Base-by-base conservation (phyloP, 1,140 invertebrate species). In the Rhopalosiphum maidis region DNA sequence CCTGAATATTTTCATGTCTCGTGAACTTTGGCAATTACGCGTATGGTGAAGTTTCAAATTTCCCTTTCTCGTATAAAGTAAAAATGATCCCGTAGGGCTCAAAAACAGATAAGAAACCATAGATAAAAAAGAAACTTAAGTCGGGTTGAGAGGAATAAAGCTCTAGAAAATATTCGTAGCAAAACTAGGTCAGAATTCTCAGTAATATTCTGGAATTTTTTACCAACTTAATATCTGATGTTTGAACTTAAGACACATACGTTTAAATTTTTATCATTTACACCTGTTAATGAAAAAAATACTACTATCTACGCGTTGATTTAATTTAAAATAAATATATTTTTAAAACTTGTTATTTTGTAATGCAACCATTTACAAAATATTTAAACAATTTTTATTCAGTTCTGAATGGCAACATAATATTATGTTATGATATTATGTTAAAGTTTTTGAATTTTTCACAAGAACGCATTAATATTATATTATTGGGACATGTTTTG, bases 91-190 rank as follows among this genome's bases (percentile, higher is more conserved):
- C 85, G 43, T 48, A 43, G 43, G 43, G 85, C 25, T 87, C 85
- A 87, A 87, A 87, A 87, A 86, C 43, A 87, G 43, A 87, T 87
- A 87, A 87, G 43, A 87, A 87, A 30, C 11, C 43, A 87, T 87
- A 48, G 43, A 87, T 87, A 87, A 87, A 87, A 46, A 30, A 87
- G 30, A 87, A 87, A 87, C 46, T 48, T 23, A 30, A 87, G 41
- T n/a, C 85, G 25, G 22, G 25, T 30, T 48, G 46, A 87, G 43
- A n/a, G 25, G 15, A 86, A 15, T 43, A 43, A 86, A 86, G 85
- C 23, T 46, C 85, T 43, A 25, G 11, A 86, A 86, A 43, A 86
- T 86, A 46, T 46, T 46, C 15, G 41, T 85, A 46, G 43, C 43
- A 43, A 86, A 86, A 86, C 85, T 43, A 86, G 41, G 85, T 86